A percentile compares a stretch with the other conserved stretches of the same genome.
phyloP scores from a whole-genome alignment of 2,797 vertebrate species.

The Sarcoramphus papa region DNA sequence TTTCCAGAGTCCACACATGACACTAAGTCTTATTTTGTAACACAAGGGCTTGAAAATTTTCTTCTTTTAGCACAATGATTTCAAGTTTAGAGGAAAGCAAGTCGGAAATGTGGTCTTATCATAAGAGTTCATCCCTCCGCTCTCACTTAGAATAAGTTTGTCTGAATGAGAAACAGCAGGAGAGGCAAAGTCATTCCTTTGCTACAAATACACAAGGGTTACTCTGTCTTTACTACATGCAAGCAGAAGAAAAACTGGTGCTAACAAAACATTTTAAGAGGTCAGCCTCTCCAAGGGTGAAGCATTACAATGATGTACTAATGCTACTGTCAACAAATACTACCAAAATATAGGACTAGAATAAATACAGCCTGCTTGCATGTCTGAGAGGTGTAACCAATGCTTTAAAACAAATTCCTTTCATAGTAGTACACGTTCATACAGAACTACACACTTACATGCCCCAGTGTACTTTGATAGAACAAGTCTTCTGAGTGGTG shows the following conservation, averaged over 20 bases:
- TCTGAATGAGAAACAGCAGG: background rate
- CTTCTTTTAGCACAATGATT: background rate
- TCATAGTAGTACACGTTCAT: background rate
- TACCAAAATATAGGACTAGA: background rate
- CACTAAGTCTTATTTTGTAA: background rate
- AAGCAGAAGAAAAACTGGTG: background rate
- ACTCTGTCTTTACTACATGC: background rate
- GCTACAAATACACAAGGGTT: background rate
- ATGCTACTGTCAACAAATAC: background rate
- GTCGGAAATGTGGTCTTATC: background rate
- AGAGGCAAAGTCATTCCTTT: background rate
- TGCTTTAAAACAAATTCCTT: constrained; percentile 14
- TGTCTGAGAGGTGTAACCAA: background rate
- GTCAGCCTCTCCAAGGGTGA: background rate
- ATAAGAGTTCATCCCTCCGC: background rate
- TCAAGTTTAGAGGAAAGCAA: background rate
- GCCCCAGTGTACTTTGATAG: constrained; percentile 92
- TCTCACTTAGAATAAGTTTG: accelerated
- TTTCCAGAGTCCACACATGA: background rate
- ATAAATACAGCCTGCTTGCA: background rate
- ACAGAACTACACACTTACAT: constrained; percentile 80
- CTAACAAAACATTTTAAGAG: background rate
- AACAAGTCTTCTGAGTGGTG: constrained; percentile 84
- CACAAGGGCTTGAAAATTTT: background rate
- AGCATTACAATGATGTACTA: background rate